Conservation (phyloP, 2,797 vertebrate species). For the Gymnothorax javanicus region DNA sequence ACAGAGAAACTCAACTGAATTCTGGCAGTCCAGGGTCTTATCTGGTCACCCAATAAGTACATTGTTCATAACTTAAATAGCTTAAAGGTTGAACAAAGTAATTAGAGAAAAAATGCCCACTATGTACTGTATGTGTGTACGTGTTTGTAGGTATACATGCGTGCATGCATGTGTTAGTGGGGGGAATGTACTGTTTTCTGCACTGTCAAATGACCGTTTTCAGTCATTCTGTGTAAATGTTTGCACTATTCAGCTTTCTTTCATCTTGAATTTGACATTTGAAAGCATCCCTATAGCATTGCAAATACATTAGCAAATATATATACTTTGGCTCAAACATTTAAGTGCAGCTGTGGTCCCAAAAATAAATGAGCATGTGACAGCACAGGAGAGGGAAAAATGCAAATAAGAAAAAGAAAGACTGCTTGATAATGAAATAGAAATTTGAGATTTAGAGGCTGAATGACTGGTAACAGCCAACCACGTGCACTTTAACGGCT, state of each 20-base stretch:
- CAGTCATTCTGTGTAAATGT: neutral
- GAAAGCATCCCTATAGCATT: neutral
- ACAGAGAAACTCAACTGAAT: slow-evolving; percentile 6
- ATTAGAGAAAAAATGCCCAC: neutral
- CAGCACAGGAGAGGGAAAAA: neutral
- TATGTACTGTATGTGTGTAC: neutral
- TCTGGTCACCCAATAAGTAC: neutral
- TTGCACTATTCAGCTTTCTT: neutral
- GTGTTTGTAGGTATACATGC: neutral
- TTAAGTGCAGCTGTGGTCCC: neutral
- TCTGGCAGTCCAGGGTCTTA: neutral
- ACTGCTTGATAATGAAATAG: neutral
- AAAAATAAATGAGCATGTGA: neutral
- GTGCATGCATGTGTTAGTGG: neutral
- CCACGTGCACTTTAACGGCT: neutral
- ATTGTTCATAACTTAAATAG: slow-evolving; percentile 1
- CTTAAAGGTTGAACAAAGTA: slow-evolving; percentile 7
- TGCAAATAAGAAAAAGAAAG: neutral
- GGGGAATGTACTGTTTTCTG: neutral
- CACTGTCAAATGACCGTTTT: neutral
- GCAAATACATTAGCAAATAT: neutral
- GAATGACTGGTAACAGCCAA: neutral
- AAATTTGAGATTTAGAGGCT: neutral
- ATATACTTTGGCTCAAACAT: neutral
- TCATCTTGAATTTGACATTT: neutral